Percentiles rank a stretch among this genome's conserved stretches.
Evolutionary conservation across 1,140 invertebrate genomes (phyloP).

Genomic region (Pogonus chalceus): DNA sequence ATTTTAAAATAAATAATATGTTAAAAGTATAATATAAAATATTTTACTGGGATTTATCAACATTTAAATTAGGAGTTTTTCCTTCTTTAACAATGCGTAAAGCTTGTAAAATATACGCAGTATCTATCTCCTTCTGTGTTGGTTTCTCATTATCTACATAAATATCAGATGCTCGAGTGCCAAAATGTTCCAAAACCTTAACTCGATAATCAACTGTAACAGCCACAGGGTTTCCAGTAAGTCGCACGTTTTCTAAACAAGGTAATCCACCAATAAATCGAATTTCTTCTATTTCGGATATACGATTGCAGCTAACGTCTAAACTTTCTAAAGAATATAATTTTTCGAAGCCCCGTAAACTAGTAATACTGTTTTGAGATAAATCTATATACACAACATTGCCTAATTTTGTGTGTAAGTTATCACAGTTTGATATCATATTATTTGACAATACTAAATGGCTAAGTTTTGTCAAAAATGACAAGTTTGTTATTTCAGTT

Average conservation of each 20-base stretch:
- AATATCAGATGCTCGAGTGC: constrained; percentile 61
- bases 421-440: constrained; percentile 52
- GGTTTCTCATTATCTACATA: constrained; percentile 79
- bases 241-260: constrained; percentile 71
- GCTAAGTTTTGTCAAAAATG: constrained; percentile 63
- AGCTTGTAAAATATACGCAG: constrained; percentile 78
- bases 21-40: too few relatives aligned
- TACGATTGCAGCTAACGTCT: constrained; percentile 77
- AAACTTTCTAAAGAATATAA: constrained; percentile 74
- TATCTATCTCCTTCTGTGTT: constrained; percentile 81
- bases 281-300: constrained; percentile 72
- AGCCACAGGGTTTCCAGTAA: constrained; percentile 85
- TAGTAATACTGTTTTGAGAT: constrained; percentile 72
- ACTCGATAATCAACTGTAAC: constrained; percentile 81
- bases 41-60: too few relatives aligned
- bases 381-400: constrained; percentile 83
- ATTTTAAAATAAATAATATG: too few relatives aligned
- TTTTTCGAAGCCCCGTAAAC: constrained; percentile 68
- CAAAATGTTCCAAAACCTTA: constrained; percentile 76
- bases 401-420: constrained; percentile 76
- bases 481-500: constrained; percentile 62
- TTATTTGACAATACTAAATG: constrained; percentile 72
- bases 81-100: constrained; percentile 47
- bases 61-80: not conserved
- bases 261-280: constrained; percentile 68